Conservation (phyloP, 2,797 vertebrate species). For the Linurgus olivaceus region DNA sequence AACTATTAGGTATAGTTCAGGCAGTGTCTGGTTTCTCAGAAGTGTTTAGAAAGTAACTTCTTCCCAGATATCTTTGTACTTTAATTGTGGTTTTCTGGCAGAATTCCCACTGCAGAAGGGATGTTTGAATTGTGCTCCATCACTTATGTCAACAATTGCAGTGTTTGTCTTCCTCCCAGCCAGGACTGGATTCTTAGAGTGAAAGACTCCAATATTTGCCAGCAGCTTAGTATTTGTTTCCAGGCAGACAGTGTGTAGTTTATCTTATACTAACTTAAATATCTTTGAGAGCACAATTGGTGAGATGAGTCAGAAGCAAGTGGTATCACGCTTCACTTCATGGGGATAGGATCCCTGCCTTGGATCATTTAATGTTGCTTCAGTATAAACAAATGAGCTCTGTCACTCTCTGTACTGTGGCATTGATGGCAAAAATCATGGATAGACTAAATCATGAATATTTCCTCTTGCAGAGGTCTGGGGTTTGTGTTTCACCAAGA, state of each 20-base stretch:
- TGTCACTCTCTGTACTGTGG: rapidly evolving
- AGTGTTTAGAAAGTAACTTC: neutral
- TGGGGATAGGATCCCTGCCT: neutral
- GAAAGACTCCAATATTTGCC: neutral
- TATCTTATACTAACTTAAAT: neutral
- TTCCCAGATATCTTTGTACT: neutral
- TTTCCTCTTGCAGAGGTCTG: neutral
- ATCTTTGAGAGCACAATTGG: neutral
- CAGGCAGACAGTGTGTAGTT: neutral
- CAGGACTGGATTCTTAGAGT: neutral
- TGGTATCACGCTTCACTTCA: neutral
- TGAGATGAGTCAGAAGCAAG: neutral
- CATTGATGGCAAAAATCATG: rapidly evolving
- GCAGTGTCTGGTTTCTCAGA: neutral
- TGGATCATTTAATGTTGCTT: neutral
- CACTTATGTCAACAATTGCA: neutral
- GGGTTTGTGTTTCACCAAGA: neutral
- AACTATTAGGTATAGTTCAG: rapidly evolving
- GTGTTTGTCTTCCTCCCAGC: neutral
- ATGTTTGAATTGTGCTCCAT: neutral
- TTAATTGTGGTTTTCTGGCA: neutral
- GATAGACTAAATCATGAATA: neutral
- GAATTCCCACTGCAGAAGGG: neutral
- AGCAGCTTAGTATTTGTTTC: neutral
- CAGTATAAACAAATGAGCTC: neutral